Evolutionary conservation across 2,797 vertebrate species (phyloP), one percentile per base, ranked within the genome.

Genomic region (Apogon talboti): DNA sequence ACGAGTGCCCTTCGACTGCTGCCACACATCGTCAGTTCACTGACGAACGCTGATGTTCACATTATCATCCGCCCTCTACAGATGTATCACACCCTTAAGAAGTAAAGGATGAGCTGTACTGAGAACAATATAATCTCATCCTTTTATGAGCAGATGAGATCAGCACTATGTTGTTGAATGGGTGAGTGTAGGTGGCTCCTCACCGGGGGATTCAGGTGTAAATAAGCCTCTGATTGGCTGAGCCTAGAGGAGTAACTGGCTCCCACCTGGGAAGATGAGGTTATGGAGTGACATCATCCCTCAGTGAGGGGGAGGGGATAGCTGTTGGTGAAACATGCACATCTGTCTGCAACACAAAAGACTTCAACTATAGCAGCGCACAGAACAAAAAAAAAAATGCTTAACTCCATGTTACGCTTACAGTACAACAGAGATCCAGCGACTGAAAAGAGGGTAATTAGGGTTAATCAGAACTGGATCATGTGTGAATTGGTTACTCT

Each of bases 181-280:
- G 48, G 30, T 0, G 11, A 15, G 11, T 33, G 41, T 33, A 10
- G 18, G 40, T 1, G 1, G 43, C 24, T 12, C n/a, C 1, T 35
- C 0, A 0, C 14, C 37, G 9, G 44, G 7, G 28, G 64, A 72
- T 60, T 67, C 64, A 76, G 77, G 47, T 61, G 69, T 69, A 69
- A 74, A 71, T 33, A 80, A 51, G 70, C 21, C 6, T 80, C 59
- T 66, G 78, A 87, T 81, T 81, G 84, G 83, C 70, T 70, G 67
- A 3, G 19, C 16, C 11, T 8, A 30, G 15, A 59, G 30, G 33
- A 81, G 21, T 54, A 49, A 66, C 54, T 58, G 65, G 54, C 66
- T 75, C 33, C 72, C 73, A 78, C 72, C 71, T 74, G 76, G 65
- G 60, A 46, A 67, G 77, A 76, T 49, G 59, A 66, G 38, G 38